Evolutionary conservation across 2,888 invertebrate species (phyloP), one percentile per base, ranked within the genome.

Genomic region (Sisyra terminalis): DNA sequence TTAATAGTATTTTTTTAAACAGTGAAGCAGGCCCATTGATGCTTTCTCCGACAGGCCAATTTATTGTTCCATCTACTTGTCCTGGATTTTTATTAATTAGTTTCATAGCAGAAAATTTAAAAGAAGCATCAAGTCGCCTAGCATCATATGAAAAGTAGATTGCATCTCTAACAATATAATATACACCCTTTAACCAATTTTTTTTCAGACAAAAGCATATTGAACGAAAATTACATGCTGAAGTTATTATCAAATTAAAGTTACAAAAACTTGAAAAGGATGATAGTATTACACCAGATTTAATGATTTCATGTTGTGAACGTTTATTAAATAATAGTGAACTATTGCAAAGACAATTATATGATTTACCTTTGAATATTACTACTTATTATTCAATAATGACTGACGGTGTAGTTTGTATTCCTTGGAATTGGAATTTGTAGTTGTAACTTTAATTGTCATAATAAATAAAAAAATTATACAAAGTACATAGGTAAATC

Each of bases 11-110:
- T 29, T 16, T 14, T 36, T 35, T 15, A 63, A 65, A 13, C 64
- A 92, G 92, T 15, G 92, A 90, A 60, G 85, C 92, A 3, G 93
- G 93, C 1, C 93, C 93, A 0, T 57, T 94, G 44, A 92, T 90
- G 84, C 71, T 94, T 18, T 89, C 89, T 9, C 90, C 90, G 1
- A 88, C 88, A 3, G 94, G 93, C 3, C 90, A 93, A 64, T 83
- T 93, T 54, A 86, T 92, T 47, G 83, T 88, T 1, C 93, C 94
- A 10, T 81, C 89, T 1, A 87, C 90, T 0, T 86, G 92, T 55
- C 93, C 93, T 0, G 86, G 89, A 0, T 76, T 78, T 50, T 74
- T 92, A 48, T 66, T 93, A 42, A 75, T 93, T 11, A 80, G 78
- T 53, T 94, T 87, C 58, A 81, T 94, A 39, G 71, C 78, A 1